These are phyloP conservation scores for Linyphia triangularis DNA, from an alignment of 2,888 invertebrate species.

Conservation along the genomic window DNA sequence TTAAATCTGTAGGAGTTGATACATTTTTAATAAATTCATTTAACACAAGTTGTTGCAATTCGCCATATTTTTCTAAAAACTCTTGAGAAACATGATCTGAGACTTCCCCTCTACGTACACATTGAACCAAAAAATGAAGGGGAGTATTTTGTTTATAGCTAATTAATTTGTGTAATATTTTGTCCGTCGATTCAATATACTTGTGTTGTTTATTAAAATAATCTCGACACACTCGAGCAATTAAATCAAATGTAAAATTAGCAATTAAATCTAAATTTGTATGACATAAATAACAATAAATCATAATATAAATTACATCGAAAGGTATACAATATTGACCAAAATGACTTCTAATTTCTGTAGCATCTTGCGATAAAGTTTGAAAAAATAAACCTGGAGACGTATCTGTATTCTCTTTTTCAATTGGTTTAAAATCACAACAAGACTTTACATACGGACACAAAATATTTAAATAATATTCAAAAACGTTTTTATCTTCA, in stretches of 20 bases:
- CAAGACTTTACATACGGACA: constrained; percentile 14
- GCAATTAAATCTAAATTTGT: constrained; percentile 1
- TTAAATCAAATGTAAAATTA: constrained; percentile 32
- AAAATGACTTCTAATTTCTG: constrained; percentile 20
- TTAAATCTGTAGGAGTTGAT: background rate
- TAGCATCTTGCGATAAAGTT: constrained; percentile 3
- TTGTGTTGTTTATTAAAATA: constrained; percentile 22
- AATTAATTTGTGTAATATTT: constrained; percentile 1
- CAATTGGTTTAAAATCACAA: background rate
- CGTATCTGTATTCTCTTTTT: background rate
- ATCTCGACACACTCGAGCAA: constrained; percentile 14
- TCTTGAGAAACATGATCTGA: constrained; percentile 1
- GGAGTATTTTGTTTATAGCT: constrained; percentile 24
- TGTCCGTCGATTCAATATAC: background rate
- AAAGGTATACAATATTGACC: constrained; percentile 26
- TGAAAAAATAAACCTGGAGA: constrained; percentile 9
- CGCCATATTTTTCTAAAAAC: constrained; percentile 15
- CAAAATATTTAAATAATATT: background rate
- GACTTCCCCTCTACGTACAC: background rate
- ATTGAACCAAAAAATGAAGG: background rate
- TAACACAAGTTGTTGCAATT: constrained; percentile 2
- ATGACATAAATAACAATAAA: constrained; percentile 23
- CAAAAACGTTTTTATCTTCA: background rate
- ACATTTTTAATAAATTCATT: background rate
- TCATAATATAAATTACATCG: constrained; percentile 45